Conservation (phyloP, 2,113 vertebrate genomes). For the Syrrhaptes paradoxus region DNA sequence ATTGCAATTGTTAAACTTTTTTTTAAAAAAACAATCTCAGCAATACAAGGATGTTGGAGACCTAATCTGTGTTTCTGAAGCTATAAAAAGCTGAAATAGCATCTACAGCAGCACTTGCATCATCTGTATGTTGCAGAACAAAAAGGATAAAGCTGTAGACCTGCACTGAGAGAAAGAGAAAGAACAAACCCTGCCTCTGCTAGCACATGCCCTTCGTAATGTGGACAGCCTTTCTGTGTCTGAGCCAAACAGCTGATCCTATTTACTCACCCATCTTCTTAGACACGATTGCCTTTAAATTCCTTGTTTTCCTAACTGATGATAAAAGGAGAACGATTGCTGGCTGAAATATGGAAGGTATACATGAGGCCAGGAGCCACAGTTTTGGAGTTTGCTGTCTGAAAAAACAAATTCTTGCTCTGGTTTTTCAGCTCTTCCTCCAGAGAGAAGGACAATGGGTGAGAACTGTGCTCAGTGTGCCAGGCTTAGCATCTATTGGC, state of each 20-base stretch:
- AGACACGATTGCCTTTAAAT: neutral
- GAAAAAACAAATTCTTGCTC: neutral
- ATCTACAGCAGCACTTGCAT: neutral
- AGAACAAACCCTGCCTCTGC: neutral
- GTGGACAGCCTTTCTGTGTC: neutral
- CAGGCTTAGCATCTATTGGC: neutral
- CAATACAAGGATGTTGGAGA: neutral
- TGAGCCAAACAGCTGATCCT: fast-evolving
- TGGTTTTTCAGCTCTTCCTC: neutral
- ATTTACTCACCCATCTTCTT: neutral
- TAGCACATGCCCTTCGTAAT: neutral
- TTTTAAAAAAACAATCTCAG: neutral
- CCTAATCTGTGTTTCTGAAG: neutral
- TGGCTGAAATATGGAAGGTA: neutral
- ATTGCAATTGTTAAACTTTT: neutral
- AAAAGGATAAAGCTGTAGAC: neutral
- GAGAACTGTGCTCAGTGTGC: neutral
- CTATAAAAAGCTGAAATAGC: neutral
- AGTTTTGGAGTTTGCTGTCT: neutral
- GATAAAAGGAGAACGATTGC: neutral
- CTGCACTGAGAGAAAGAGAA: neutral
- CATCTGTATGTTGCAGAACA: neutral
- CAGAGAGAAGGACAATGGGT: neutral
- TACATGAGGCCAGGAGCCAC: neutral
- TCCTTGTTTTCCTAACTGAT: neutral